Base-by-base conservation (phyloP, 2,888 invertebrate genomes). In the Macrophya alboannulata region DNA sequence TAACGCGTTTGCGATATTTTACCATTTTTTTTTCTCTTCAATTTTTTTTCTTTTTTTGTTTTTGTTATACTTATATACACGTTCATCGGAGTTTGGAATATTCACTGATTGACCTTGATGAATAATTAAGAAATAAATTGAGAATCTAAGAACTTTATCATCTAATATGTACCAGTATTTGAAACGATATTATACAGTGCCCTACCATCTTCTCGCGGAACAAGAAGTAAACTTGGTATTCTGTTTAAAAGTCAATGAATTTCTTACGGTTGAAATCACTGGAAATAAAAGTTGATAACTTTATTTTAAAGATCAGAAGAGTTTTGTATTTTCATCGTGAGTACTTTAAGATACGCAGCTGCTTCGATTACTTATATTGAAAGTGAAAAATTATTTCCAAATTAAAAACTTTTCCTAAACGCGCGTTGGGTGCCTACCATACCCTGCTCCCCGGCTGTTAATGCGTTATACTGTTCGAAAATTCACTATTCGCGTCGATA, bases 271-370 rank as follows among this genome's bases (percentile, higher is more conserved):
- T 17, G 77, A 77, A 77, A 37, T 77, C 77, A 77, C 31, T 51
- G 31, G 59, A 43, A 81, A 62, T 81, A n/a, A 77, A 55, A 81
- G 81, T 81, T 62, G 21, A 81, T 59, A 51, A 81, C 62, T 81
- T 62, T 40, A 81, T 81, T 62, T 25, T 4, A 81, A 62, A 59
- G 59, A 81, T 21, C 81, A 55, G 77, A 37, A 77, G 55, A 77
- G 77, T 77, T 77, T 77, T 31, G 55, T 77, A 77, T 77, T 77
- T 48, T 77, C 15, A 51, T 77, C 31, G 31, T 17, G 15, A 37
- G 55, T 77, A 48, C 31, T 55, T 40, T 1, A 1, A 31, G 43
- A 17, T 51, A 77, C 55, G 31, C 55, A 55, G 48, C 77, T 77
- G 77, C 43, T 81, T 81, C 59, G 62, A 81, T 59, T 37, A 55